Percentiles rank a stretch among this genome's conserved stretches.
These are phyloP conservation scores for Eupsittula cactorum DNA, from an alignment of 2,113 vertebrate species.

Conservation along the genomic window DNA sequence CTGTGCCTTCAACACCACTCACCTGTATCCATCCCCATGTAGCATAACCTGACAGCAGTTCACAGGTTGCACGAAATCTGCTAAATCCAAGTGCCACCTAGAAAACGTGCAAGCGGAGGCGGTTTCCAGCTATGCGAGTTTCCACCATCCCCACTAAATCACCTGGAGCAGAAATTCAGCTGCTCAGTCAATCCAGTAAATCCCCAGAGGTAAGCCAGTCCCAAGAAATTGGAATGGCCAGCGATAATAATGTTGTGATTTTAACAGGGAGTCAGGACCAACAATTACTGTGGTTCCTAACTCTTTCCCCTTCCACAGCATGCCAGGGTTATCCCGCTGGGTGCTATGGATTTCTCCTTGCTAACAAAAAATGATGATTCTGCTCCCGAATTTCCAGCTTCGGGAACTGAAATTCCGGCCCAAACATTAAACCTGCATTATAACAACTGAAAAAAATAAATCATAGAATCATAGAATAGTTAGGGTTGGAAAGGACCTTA, in stretches of 20 bases:
- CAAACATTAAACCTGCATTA: not conserved
- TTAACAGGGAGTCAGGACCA: not conserved
- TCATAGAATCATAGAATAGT: too few relatives aligned
- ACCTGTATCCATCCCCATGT: not conserved
- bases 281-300: not conserved
- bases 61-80: not conserved
- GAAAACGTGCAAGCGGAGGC: not conserved
- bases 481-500: too few relatives aligned
- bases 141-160: not conserved
- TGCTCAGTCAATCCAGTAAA: not conserved
- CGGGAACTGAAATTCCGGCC: not conserved
- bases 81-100: not conserved
- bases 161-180: not conserved
- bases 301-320: not conserved
- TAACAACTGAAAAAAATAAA: not conserved
- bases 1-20: not conserved
- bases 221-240: not conserved
- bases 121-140: not conserved
- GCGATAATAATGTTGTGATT: not conserved
- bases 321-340: accelerated
- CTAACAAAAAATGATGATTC: not conserved
- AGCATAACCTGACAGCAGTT: not conserved
- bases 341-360: not conserved
- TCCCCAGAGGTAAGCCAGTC: not conserved
- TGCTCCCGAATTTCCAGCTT: not conserved